Evolutionary conservation across 1,140 invertebrate species (phyloP).

Genomic region (Notospermus geniculatus): DNA sequence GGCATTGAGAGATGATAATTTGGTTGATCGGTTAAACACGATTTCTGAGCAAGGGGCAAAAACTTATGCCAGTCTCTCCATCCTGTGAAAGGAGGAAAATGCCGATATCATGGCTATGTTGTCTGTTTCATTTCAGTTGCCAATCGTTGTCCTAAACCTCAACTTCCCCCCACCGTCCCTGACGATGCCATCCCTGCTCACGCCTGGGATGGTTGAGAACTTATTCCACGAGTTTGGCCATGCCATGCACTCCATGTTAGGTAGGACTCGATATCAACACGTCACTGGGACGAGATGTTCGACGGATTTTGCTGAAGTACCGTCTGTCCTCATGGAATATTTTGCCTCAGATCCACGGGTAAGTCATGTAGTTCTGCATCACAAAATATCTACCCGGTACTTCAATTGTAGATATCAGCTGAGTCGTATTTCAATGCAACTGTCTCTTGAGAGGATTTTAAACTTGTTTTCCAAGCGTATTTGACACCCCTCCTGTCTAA

Average conservation of each 20-base stretch:
- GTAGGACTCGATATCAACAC: conserved; percentile 87
- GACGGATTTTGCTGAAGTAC: conserved; percentile 98
- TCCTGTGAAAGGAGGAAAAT: too few species aligned
- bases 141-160: conserved; percentile 91
- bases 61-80: too few species aligned
- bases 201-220: conserved; percentile 82
- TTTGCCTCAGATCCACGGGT: conserved; percentile 89
- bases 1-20: too few species aligned
- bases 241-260: conserved; percentile 98
- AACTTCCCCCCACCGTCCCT: conserved; percentile 67
- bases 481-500: too few species aligned
- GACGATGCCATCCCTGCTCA: conserved; percentile 71
- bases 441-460: too few species aligned
- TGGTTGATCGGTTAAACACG: too few species aligned
- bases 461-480: conserved; percentile 8
- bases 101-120: too few species aligned
- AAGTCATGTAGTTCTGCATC: too few species aligned
- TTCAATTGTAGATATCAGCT: too few species aligned
- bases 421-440: too few species aligned
- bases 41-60: too few species aligned
- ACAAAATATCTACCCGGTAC: too few species aligned
- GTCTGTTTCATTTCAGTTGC: conserved; percentile 64
- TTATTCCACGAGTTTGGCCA: conserved; percentile 99
- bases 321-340: conserved; percentile 97
- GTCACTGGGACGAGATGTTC: conserved; percentile 89